Base-by-base conservation (phyloP, 2,888 invertebrate genomes). In the Leucophenga montana region DNA sequence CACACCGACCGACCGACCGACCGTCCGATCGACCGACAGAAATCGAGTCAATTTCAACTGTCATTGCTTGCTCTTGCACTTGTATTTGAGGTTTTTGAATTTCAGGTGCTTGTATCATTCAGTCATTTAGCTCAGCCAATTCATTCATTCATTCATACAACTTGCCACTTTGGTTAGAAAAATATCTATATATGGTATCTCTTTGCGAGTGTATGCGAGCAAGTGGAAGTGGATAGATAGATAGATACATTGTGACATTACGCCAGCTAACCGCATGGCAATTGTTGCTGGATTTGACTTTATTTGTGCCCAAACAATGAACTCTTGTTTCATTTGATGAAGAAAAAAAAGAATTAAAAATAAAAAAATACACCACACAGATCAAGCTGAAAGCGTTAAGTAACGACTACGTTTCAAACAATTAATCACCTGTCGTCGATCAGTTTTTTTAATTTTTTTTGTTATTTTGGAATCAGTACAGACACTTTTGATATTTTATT, bases 361-460 rank as follows among this genome's bases (percentile, higher is more conserved):
- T 16, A 22, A 22, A 14, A 57, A 18, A 22, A 46, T 20, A 46
- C 39, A 39, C 39, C 39, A 39, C 62, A 46, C 13, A n/a, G 8
- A 50, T 39, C 39, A 39, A 14, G 70, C 77, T 69, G 76, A 76
- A 73, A 75, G 78, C 79, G 84, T 83, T 83, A 81, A 83, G 85
- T 84, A 85, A 85, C 85, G 78, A 81, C 82, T 77, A 80, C 76
- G 75, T 71, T 75, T 75, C 75, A 71, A 78, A 84, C 84, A 84
- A 84, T 84, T 84, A 84, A 84, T 84, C 84, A 84, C 84, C 84
- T 85, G 84, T 85, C 84, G 85, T 83, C 79, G 75, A 74, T 75
- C 71, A 73, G 73, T 68, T 22, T 67, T 64, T 27, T 18, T 54
- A 8, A 3, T 18, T 54, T 54, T 9, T 53, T 53, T 53, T 53